These are phyloP conservation scores for Lordiphosa stackelbergi DNA, from an alignment of 1,140 invertebrate genomes.

Conservation along the genomic window DNA sequence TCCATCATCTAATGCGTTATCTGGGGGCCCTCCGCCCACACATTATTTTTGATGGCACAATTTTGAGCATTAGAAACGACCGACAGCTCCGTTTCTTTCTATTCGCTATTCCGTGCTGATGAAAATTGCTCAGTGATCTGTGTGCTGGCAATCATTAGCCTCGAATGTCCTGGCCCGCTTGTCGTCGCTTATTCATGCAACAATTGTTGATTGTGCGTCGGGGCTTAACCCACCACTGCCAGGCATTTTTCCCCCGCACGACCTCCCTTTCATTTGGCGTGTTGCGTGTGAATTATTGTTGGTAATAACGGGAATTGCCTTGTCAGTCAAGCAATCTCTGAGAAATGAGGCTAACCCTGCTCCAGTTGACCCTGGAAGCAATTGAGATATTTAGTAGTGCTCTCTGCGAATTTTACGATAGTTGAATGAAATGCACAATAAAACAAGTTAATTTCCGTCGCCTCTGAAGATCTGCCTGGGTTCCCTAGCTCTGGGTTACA, in stretches of 20 bases:
- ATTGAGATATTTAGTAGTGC: constrained; percentile 37
- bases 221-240: not conserved
- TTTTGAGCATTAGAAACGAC: constrained; percentile 42
- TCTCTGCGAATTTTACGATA: constrained; percentile 6
- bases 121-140: constrained; percentile 68
- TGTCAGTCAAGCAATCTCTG: constrained; percentile 55
- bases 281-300: constrained; percentile 67
- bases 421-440: constrained; percentile 51
- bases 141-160: constrained; percentile 67
- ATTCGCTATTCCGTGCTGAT: not conserved
- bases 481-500: not conserved
- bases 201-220: constrained; percentile 65
- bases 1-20: constrained; percentile 50
- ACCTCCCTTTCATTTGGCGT: constrained; percentile 7
- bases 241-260: no score
- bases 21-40: constrained; percentile 29
- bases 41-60: constrained; percentile 73
- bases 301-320: constrained; percentile 59
- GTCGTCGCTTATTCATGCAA: constrained; percentile 60
- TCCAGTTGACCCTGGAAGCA: constrained; percentile 1
- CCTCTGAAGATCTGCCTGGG: constrained; percentile 14
- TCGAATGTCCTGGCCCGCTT: constrained; percentile 27
- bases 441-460: constrained; percentile 69
- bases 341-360: constrained; percentile 40
- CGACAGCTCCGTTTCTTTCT: not conserved